Percentiles rank a stretch among this genome's conserved stretches.
Evolutionary conservation across 2,888 invertebrate species (phyloP).

Genomic region (Lepetodrilus schrolli): DNA sequence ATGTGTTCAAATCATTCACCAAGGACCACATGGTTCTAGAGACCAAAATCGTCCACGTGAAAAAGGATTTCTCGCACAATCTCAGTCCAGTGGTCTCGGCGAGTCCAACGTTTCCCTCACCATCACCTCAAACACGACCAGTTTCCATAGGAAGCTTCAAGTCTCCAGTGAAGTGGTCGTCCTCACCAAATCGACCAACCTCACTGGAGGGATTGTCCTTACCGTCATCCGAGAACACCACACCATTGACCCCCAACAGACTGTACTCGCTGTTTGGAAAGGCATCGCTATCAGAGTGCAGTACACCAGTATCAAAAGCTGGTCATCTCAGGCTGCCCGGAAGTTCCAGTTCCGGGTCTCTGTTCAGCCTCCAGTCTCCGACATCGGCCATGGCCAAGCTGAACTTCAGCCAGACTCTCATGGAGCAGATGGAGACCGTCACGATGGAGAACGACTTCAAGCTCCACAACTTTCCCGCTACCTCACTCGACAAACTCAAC

Average conservation of each 20-base stretch:
- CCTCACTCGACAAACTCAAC: slow-evolving; percentile 72
- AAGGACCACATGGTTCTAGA: slow-evolving; percentile 16
- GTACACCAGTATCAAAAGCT: background rate
- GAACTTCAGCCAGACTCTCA: slow-evolving; percentile 63
- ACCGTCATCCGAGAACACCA: background rate
- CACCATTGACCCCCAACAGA: slow-evolving; percentile 12
- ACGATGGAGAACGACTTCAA: slow-evolving; percentile 39
- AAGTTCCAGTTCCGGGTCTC: background rate
- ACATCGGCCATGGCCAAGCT: slow-evolving; percentile 75
- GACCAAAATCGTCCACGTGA: background rate
- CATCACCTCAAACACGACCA: background rate
- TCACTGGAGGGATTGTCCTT: slow-evolving; percentile 16
- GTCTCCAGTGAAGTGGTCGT: slow-evolving; percentile 1
- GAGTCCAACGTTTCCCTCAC: slow-evolving; percentile 17
- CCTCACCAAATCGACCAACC: background rate
- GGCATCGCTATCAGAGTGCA: background rate
- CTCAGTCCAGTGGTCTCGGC: slow-evolving; percentile 39
- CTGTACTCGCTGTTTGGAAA: background rate
- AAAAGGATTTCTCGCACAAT: slow-evolving; percentile 30
- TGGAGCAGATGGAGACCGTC: slow-evolving; percentile 40
- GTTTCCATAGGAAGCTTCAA: slow-evolving; percentile 3
- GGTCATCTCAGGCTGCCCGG: background rate
- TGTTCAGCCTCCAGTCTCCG: slow-evolving; percentile 61
- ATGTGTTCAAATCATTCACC: too few relatives aligned
- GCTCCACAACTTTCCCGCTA: slow-evolving; percentile 64